These are phyloP conservation scores for Pavo muticus DNA, from an alignment of 2,113 vertebrate genomes.

Conservation along the genomic window DNA sequence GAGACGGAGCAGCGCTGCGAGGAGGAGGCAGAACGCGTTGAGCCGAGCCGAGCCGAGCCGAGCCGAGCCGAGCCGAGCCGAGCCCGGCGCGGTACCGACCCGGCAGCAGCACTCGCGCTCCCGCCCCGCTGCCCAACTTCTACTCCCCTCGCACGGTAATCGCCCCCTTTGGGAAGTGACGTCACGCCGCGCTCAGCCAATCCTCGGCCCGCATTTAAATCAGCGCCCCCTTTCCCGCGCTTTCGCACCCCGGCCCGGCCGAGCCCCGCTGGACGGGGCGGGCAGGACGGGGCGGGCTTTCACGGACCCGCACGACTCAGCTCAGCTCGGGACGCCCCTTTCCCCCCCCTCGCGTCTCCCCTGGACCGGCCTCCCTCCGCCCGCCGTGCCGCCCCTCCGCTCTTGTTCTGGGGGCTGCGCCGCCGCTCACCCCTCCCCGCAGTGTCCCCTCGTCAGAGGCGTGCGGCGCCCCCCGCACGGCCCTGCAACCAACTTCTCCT, in stretches of 20 bases:
- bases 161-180: conserved; percentile 83
- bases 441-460: background rate
- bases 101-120: conserved; percentile 44
- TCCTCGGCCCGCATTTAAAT: conserved; percentile 78
- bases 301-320: too few species aligned
- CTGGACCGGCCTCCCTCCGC: background rate
- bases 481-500: background rate
- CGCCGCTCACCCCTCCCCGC: background rate
- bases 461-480: background rate
- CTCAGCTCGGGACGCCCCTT: background rate
- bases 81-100: background rate
- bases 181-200: conserved; percentile 74
- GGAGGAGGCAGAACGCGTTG: background rate
- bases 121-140: conserved; percentile 74
- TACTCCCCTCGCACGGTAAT: conserved; percentile 78
- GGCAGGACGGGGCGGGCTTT: background rate
- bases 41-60: background rate
- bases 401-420: background rate
- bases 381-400: background rate
- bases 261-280: background rate
- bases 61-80: background rate
- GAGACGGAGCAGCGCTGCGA: background rate
- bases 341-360: too few species aligned
- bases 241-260: conserved; percentile 15
- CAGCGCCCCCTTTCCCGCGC: conserved; percentile 80